These are phyloP conservation scores for Dendrolimus houi DNA, from an alignment of 2,888 invertebrate genomes.

Conservation along the genomic window DNA sequence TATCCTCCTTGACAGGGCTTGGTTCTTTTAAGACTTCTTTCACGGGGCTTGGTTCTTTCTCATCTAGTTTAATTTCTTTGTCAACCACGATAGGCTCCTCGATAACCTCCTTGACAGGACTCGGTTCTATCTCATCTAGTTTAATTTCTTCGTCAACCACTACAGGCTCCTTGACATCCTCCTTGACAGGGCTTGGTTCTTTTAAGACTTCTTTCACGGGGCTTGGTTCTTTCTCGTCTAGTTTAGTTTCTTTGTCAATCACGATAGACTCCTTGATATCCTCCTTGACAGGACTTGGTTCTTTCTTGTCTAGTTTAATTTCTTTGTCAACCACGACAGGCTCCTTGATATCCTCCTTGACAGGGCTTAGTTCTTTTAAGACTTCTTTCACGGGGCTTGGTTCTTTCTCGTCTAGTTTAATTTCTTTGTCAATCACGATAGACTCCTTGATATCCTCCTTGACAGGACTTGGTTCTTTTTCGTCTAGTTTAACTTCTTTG, in stretches of 20 bases:
- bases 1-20: too few species aligned
- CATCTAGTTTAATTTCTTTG: not conserved
- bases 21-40: not conserved
- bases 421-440: too few species aligned
- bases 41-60: not conserved
- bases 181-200: not conserved
- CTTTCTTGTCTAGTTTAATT: not conserved
- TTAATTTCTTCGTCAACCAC: not conserved
- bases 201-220: constrained; percentile 2
- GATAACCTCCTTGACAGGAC: not conserved
- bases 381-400: too few species aligned
- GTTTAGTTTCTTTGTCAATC: not conserved
- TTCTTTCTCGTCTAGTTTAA: too few species aligned
- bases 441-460: not conserved
- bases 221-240: constrained; percentile 3
- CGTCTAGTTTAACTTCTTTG: not conserved
- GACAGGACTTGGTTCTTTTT: not conserved
- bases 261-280: constrained; percentile 1
- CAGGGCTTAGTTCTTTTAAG: too few species aligned
- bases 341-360: too few species aligned
- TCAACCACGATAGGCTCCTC: not conserved
- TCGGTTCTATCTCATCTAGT: constrained; percentile 1
- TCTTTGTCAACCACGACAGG: too few species aligned
- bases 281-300: constrained; percentile 2
- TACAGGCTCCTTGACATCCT: constrained; percentile 2